Conservation (phyloP, 2,888 invertebrate genomes). For the Drosophila tanythrix region DNA sequence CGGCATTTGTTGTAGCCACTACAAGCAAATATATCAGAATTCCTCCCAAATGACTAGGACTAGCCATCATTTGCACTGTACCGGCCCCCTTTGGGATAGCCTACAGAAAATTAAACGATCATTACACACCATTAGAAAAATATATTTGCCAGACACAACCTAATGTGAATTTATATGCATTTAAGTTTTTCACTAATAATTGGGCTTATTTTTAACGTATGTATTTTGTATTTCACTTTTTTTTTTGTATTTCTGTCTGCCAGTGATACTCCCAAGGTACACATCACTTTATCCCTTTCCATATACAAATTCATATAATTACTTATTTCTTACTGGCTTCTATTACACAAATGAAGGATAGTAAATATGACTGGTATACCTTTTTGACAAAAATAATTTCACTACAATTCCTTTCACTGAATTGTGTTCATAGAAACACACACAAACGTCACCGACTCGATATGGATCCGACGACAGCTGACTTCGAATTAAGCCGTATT, state of each 20-base stretch:
- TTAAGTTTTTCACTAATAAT: background rate
- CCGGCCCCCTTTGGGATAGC: slow-evolving; percentile 38
- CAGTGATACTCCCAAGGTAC: background rate
- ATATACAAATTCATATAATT: background rate
- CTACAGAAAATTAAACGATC: slow-evolving; percentile 35
- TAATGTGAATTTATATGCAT: background rate
- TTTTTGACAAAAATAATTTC: slow-evolving; percentile 35
- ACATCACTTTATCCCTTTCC: slow-evolving; percentile 1
- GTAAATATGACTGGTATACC: slow-evolving; percentile 41
- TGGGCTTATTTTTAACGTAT: no score
- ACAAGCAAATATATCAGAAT: slow-evolving; percentile 51
- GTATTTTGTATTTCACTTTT: slow-evolving; percentile 5
- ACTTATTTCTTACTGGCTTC: background rate
- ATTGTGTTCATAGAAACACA: slow-evolving; percentile 24
- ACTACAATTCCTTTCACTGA: slow-evolving; percentile 37
- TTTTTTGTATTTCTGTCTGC: background rate
- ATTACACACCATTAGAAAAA: slow-evolving; percentile 21
- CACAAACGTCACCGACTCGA: slow-evolving; percentile 41
- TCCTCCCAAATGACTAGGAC: slow-evolving; percentile 14
- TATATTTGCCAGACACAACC: background rate
- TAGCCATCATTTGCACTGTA: slow-evolving; percentile 36
- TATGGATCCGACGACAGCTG: slow-evolving; percentile 71
- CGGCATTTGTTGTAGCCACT: slow-evolving; percentile 42
- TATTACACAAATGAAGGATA: slow-evolving; percentile 8
- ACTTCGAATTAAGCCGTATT: slow-evolving; percentile 74